Percentiles rank a stretch among this genome's conserved stretches.
Evolutionary conservation across 2,113 vertebrate genomes (phyloP).

Genomic region (Leptocoma aspasia): DNA sequence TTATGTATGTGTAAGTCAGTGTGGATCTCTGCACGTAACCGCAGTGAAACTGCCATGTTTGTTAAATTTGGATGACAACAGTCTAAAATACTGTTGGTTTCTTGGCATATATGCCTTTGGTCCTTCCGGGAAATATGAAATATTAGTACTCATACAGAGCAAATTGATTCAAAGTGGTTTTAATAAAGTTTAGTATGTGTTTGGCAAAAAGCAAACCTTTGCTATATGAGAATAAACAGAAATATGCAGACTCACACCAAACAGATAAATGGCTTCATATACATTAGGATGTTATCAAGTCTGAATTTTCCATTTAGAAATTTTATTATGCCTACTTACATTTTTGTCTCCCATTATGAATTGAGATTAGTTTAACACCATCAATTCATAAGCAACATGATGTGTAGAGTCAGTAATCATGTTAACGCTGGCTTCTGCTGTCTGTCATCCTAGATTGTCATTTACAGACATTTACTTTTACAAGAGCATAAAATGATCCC

Average conservation of each 20-base stretch:
- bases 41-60: neutral
- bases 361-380: neutral
- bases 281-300: neutral
- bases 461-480: constrained; percentile 45
- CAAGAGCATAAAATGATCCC: constrained; percentile 41
- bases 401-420: neutral
- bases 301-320: neutral
- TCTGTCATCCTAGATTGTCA: constrained; percentile 34
- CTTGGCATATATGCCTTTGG: neutral
- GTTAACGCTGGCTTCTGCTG: neutral
- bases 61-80: neutral
- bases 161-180: constrained; percentile 3
- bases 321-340: neutral
- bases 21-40: neutral
- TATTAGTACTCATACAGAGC: neutral
- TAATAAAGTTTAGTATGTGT: neutral
- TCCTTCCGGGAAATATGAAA: neutral
- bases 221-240: neutral
- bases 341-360: neutral
- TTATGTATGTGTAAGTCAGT: neutral
- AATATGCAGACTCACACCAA: neutral
- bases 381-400: neutral
- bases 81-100: neutral
- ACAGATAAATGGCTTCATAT: neutral
- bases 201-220: neutral